These are phyloP conservation scores for Psylliodes chrysocephalus DNA, from an alignment of 2,888 invertebrate genomes.

Conservation along the genomic window DNA sequence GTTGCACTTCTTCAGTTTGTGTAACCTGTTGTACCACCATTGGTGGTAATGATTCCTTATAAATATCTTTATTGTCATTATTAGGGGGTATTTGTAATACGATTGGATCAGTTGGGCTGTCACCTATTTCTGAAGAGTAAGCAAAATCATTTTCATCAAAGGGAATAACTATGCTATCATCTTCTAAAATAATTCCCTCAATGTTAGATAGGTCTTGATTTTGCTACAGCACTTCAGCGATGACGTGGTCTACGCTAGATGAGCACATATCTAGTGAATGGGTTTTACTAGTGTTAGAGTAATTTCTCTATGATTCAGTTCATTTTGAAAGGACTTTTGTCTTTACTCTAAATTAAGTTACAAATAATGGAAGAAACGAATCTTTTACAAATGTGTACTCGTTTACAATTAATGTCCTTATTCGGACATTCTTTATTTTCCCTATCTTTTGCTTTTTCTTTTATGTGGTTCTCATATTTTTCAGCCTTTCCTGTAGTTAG, in stretches of 20 bases:
- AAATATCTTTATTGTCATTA: too few species aligned
- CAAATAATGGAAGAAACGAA: too few species aligned
- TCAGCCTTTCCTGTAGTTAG: too few species aligned
- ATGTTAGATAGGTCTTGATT: constrained; percentile 1
- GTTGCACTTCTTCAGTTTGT: background rate
- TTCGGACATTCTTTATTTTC: too few species aligned
- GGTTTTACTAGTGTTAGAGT: background rate
- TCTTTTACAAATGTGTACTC: too few species aligned
- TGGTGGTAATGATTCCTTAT: background rate
- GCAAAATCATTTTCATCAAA: too few species aligned
- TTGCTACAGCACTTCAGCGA: constrained; percentile 8
- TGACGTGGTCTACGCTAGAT: background rate
- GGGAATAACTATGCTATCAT: constrained; percentile 2
- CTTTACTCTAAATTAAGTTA: background rate
- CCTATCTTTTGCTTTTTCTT: too few species aligned
- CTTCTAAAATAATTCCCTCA: constrained; percentile 4
- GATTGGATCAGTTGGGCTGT: too few species aligned
- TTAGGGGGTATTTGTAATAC: too few species aligned
- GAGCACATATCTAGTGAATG: background rate
- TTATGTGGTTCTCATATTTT: too few species aligned
- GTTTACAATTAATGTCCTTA: too few species aligned
- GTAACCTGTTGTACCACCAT: background rate
- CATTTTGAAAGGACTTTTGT: background rate
- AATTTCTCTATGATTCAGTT: background rate
- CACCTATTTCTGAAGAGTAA: too few species aligned